Evolutionary conservation across 2,113 vertebrate species (phyloP).

Genomic region (Saccopteryx bilineata): DNA sequence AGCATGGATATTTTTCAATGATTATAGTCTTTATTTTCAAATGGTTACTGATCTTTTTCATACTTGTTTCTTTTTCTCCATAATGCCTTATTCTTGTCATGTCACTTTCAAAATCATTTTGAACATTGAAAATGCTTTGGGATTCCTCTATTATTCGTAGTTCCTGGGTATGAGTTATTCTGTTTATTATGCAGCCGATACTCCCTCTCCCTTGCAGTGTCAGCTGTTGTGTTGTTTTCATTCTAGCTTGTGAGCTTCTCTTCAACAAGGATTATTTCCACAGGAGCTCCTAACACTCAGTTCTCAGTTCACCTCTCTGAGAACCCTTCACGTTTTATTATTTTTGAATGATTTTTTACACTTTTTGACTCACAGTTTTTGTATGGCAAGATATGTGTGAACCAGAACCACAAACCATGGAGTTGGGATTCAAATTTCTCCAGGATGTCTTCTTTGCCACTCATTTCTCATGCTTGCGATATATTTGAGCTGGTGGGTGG

Average conservation of each 20-base stretch:
- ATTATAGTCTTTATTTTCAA: neutral
- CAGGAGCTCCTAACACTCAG: neutral
- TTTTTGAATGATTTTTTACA: neutral
- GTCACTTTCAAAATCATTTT: conserved; percentile 1
- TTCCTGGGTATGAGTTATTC: neutral
- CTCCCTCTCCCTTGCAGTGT: neutral
- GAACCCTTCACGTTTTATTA: neutral
- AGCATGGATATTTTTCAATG: neutral
- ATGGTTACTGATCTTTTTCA: conserved; percentile 14
- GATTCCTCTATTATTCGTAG: neutral
- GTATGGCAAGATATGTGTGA: neutral
- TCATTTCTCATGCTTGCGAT: neutral
- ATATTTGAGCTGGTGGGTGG: neutral
- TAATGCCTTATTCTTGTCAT: neutral
- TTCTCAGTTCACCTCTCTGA: neutral
- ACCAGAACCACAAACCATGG: neutral
- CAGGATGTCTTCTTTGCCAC: neutral
- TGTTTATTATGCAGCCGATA: neutral
- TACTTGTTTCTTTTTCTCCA: neutral
- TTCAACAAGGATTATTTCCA: neutral
- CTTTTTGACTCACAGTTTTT: neutral
- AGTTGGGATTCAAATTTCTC: neutral
- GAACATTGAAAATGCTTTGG: neutral
- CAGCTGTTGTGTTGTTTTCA: neutral
- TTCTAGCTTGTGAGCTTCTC: neutral